Base-by-base conservation (phyloP, 2,797 vertebrate genomes). In the Sebastes oblongus region DNA sequence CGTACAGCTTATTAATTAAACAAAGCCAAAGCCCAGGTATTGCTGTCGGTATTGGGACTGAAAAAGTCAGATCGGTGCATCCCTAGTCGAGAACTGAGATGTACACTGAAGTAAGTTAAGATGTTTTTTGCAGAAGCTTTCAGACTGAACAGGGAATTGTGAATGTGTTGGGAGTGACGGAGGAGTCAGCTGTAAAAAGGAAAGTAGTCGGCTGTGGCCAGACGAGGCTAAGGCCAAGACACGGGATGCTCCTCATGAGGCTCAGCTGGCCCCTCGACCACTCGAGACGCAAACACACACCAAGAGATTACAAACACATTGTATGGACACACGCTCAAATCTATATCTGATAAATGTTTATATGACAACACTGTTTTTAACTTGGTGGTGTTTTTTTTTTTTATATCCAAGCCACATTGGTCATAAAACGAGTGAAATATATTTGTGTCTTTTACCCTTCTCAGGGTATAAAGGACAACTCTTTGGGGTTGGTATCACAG, bases 401-500 rank as follows among this genome's bases (percentile, higher is more conserved):
- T 9, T 18, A 22, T 12, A 71, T 55, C 10, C 50, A 20, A 74
- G 66, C 46, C 64, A 27, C 59, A 77, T 58, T 36, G 27, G 70
- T 72, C 72, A 81, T 75, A 80, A 68, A 88, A 80, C 25, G 0
- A 76, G 13, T 74, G 52, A 66, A 39, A 68, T 30, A 77, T 64
- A 85, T 82, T 59, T 56, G 66, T 80, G 67, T 85, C 73, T 78
- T 86, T 80, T 78, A 77, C 27, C 54, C 67, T 46, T 83, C 62
- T 88, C 73, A 27, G 25, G 67, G n/a, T 66, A 88, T 82, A 89
- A 85, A 85, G 74, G 88, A 88, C 84, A 85, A 72, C 75, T 88
- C 84, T 92, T 83, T 84, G 64, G 72, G 70, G 81, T 90, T 84
- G 82, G 80, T 86, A 89, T 89, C 85, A 86, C 59, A 79, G 84